These are phyloP conservation scores for Desoria tigrina DNA, from an alignment of 2,888 invertebrate species.

Conservation along the genomic window DNA sequence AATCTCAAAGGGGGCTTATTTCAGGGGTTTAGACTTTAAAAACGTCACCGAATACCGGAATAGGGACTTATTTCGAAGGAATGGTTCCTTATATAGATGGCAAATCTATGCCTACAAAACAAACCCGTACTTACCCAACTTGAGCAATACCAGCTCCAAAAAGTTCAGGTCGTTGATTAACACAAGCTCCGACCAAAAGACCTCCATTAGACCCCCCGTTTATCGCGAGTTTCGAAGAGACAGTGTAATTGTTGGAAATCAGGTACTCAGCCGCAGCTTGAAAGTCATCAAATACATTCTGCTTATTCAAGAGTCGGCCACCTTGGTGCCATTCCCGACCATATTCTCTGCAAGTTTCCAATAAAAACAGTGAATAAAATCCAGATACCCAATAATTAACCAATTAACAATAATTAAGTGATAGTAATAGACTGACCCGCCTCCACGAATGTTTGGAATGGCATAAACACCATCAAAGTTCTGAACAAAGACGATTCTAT, in stretches of 20 bases:
- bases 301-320: constrained; percentile 87
- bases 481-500: constrained; percentile 84
- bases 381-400: background rate
- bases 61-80: too few species aligned
- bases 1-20: background rate
- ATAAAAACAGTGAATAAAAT: background rate
- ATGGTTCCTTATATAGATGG: too few species aligned
- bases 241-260: constrained; percentile 75
- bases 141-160: constrained; percentile 90
- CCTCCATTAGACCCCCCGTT: constrained; percentile 87
- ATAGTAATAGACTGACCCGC: constrained; percentile 64
- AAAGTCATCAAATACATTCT: constrained; percentile 97
- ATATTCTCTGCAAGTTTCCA: constrained; percentile 60
- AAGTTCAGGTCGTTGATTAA: constrained; percentile 91
- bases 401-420: background rate
- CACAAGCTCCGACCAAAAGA: constrained; percentile 87
- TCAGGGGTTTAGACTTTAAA: too few species aligned
- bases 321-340: constrained; percentile 83
- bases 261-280: constrained; percentile 88
- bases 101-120: too few species aligned
- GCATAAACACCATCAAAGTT: constrained; percentile 86
- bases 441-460: constrained; percentile 91
- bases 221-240: constrained; percentile 64
- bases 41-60: too few species aligned
- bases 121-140: constrained; percentile 93